A percentile compares a stretch with the other conserved stretches of the same genome.
phyloP scores from a whole-genome alignment of 2,113 vertebrate species.

The Fregetta grallaria region DNA sequence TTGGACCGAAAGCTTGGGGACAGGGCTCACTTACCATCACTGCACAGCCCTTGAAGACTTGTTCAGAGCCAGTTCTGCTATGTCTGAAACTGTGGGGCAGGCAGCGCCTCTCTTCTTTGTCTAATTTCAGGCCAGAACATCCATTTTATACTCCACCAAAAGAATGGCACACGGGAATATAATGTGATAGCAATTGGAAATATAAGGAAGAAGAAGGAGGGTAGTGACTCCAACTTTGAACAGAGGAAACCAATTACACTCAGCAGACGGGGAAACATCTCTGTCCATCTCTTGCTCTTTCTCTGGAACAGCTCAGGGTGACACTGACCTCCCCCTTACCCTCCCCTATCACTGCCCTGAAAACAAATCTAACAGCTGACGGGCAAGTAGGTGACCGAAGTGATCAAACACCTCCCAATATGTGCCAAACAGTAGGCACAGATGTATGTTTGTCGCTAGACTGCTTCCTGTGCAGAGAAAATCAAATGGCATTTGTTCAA shows the following conservation, averaged over 20 bases:
- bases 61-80: not conserved
- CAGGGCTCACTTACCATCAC: not conserved
- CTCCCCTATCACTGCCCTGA: not conserved
- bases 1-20: not conserved
- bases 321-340: not conserved
- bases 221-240: not conserved
- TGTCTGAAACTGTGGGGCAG: not conserved
- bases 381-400: not conserved
- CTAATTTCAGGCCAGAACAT: not conserved
- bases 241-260: not conserved
- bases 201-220: not conserved
- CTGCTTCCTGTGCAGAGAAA: conserved; percentile 25
- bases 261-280: not conserved
- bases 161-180: not conserved
- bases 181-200: not conserved
- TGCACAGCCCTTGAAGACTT: not conserved
- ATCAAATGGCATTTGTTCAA: not conserved
- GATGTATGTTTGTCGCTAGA: not conserved
- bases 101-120: not conserved
- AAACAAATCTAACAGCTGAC: not conserved
- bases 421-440: not conserved
- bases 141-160: not conserved
- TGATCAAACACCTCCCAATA: not conserved
- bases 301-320: not conserved
- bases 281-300: not conserved